Base-by-base conservation (phyloP, 2,113 vertebrate species). In the Sebastes schlegelii region DNA sequence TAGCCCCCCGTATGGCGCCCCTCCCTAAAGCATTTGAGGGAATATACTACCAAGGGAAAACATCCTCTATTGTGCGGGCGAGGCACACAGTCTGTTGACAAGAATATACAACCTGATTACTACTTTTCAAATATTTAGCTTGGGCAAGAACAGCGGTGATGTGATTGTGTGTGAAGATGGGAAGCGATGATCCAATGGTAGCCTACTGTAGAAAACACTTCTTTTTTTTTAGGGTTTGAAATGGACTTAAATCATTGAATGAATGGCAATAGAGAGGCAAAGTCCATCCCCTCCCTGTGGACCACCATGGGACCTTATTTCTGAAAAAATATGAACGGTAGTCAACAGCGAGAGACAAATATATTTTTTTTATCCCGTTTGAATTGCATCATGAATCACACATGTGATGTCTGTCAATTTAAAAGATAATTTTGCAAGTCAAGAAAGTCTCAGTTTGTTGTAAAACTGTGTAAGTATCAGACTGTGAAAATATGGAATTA, bases 71-170 rank as follows among this genome's bases (percentile, higher is more conserved):
- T 9, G 21, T 13, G 8, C 3, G 1, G 13, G 16, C 64, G 7
- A 16, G 52, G 16, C 48, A 40, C 40, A 55, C 21, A n/a, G 51
- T 19, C 34, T 63, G n/a, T 34, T 54, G 48, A 64, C 8, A 26
- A 13, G 34, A 12, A 1, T 6, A 49, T 66, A 51, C 46, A 77
- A 52, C 1, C 19, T 61, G 42, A 54, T 71, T 34, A 17, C 34
- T n/a, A 40, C 55, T 75, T 75, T 67, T 69, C 1, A 74, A 58
- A 64, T 70, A 34, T 62, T 71, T 63, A 42, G n/a, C 45, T 17
- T 62, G 60, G 40, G 7, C 42, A 71, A 8, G 16, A 8, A 52
- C n/a, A 61, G 51, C 0, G 1, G 3, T 49, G 5, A 65, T 62
- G 12, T 46, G 65, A 45, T 19, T 6, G 40, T 52, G 34, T 68